Base-by-base conservation (phyloP, 2,113 vertebrate species). In the Cavia aperea region DNA sequence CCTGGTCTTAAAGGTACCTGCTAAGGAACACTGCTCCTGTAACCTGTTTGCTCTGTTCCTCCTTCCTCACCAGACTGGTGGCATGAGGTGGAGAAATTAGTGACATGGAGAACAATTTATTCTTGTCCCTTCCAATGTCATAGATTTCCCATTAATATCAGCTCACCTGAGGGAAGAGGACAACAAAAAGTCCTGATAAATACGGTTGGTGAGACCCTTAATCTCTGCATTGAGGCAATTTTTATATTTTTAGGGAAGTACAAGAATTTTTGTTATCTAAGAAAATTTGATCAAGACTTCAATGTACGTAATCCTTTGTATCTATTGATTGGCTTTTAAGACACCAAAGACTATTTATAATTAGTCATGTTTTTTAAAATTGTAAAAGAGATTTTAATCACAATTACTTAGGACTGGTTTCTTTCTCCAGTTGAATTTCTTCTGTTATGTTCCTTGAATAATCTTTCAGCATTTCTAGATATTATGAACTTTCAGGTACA, bases 401-500 rank as follows among this genome's bases (percentile, higher is more conserved):
- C 10, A 65, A 3, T 89, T 82, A 51, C 1, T 6, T 72, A 60
- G 58, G n/a, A 54, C 39, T 54, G 18, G 15, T 51, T 91, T 94
- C 24, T 94, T 43, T 88, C 7, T 81, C 13, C 79, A 49, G 29
- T 54, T 60, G 18, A 90, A 21, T 63, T 39, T 78, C 13, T 70
- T 56, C 39, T 43, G 33, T 29, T 63, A 29, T 6, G n/a, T 31
- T 92, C 56, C 56, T n/a, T 92, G 13, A 81, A 73, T 23, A 93
- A 36, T 24, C n/a, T 46, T 24, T 13, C 13, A 31, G 21, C 43
- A 51, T 81, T 90, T 68, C 87, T 54, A 86, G 29, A 23, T 78
- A 56, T 83, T 66, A 81, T 89, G 70, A 79, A 63, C 51, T 93
- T 95, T 87, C 31, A 91, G 46, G 66, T 31, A 14, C 66, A 72